Evolutionary conservation across 2,113 vertebrate genomes (phyloP).

Genomic region (Mixornis gularis): DNA sequence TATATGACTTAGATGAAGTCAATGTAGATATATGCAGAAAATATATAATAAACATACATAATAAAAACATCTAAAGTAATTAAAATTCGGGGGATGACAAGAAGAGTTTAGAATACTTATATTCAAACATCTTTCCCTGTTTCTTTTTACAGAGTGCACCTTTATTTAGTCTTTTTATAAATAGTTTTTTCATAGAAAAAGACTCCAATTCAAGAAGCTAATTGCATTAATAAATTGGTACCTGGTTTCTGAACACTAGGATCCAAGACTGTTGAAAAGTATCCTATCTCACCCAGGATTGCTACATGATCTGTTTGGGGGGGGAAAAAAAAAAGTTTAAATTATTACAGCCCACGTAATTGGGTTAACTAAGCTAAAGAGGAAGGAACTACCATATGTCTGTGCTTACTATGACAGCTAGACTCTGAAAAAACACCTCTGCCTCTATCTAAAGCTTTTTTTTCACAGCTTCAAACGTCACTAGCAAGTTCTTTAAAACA

Average conservation of each 20-base stretch:
- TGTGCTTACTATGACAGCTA: constrained; percentile 82
- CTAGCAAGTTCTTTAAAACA: constrained; percentile 75
- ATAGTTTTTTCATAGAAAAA: not conserved
- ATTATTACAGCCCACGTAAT: constrained; percentile 81
- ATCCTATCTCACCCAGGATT: constrained; percentile 37
- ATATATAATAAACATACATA: not conserved
- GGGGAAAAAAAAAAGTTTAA: constrained; percentile 7
- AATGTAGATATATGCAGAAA: not conserved
- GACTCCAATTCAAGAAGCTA: constrained; percentile 42
- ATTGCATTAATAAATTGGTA: constrained; percentile 48
- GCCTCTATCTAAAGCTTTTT: constrained; percentile 67
- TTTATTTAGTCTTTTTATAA: not conserved
- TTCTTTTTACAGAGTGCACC: not conserved
- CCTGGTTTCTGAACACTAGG: constrained; percentile 65
- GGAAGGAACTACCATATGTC: constrained; percentile 78
- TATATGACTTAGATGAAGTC: not conserved
- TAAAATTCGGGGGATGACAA: not conserved
- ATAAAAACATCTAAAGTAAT: not conserved
- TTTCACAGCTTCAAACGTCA: constrained; percentile 73
- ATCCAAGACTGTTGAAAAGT: constrained; percentile 30
- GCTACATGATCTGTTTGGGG: constrained; percentile 2
- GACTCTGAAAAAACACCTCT: constrained; percentile 75
- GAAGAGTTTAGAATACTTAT: not conserved
- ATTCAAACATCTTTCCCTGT: not conserved
- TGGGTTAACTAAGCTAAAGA: constrained; percentile 89